phyloP scores from a whole-genome alignment of 1,140 invertebrate species.

The Drosophila triauraria region DNA sequence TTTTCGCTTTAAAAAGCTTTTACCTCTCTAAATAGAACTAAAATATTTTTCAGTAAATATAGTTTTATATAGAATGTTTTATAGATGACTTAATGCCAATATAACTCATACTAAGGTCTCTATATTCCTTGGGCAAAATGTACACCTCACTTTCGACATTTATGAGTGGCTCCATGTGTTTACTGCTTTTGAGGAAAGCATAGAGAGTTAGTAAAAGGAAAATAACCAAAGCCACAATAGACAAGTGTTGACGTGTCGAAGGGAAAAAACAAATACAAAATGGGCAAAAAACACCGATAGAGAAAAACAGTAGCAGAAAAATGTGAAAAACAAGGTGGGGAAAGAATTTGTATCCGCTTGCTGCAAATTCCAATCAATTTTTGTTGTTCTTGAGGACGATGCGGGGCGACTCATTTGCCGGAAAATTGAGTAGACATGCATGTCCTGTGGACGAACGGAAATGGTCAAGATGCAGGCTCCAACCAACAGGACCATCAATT shows the following conservation, averaged over 20 bases:
- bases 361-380: slow-evolving; percentile 82
- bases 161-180: slow-evolving; percentile 34
- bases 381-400: slow-evolving; percentile 49
- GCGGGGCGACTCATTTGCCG: slow-evolving; percentile 71
- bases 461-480: slow-evolving; percentile 76
- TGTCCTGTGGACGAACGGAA: slow-evolving; percentile 66
- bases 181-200: background rate
- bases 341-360: slow-evolving; percentile 64
- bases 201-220: slow-evolving; percentile 17
- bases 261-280: slow-evolving; percentile 13
- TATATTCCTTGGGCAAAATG: background rate
- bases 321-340: slow-evolving; percentile 19
- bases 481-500: slow-evolving; percentile 63
- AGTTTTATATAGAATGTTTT: background rate
- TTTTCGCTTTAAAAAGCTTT: background rate
- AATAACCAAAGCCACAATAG: slow-evolving; percentile 61
- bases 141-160: slow-evolving; percentile 40
- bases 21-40: background rate
- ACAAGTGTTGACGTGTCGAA: slow-evolving; percentile 65
- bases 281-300: slow-evolving; percentile 4
- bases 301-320: slow-evolving; percentile 24
- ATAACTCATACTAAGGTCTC: too few species aligned
- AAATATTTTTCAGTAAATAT: background rate
- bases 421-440: slow-evolving; percentile 83
- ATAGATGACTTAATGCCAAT: background rate